Base-by-base conservation (phyloP, 2,113 vertebrate species). In the Solenodon paradoxus region DNA sequence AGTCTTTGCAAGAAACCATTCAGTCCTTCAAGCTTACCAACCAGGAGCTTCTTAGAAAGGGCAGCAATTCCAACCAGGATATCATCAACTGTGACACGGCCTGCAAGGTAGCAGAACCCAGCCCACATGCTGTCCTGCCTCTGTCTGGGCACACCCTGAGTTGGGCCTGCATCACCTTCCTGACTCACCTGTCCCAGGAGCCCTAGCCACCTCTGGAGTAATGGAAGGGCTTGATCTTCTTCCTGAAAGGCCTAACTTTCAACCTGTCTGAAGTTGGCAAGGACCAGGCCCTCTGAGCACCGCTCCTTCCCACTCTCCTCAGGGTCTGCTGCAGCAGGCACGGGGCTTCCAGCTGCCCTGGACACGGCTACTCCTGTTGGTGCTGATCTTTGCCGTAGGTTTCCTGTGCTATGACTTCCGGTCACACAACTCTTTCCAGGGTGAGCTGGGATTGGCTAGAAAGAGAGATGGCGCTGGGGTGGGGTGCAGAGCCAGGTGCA, bases 1-100 rank as follows among this genome's bases (percentile, higher is more conserved):
- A 98, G 90, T 98, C 98, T 8, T 98, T 99, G 63, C 99, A 99
- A 97, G 99, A 99, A 96, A 99, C 99, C 0, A 98, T 99, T 85
- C 98, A 98, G 96, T 99, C 99, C 0, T 99, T 99, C 98, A 98
- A 96, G 95, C 98, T 99, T 47, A 99, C 99, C 4, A 99, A 99
- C 0, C 99, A 99, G n/a, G 99, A 99, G 95, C 99, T 99, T 95
- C 98, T 88, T 0, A 96, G 96, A 8, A 98, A 98, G 92, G 96
- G 94, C 12, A n/a, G 88, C 0, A 47, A 53, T 1, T 85, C 96
- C n/a, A 97, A 95, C 64, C 97, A 96, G 88, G 98, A 99, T 0
- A 96, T 99, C 3, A 80, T 97, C 0, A 95, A 98, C 69, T 99
- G 99, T 40, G 98, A 98, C 0, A 0, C 87, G 0, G 98, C 99